Conservation (phyloP, 1,140 invertebrate genomes). For the Monochamus saltuarius region DNA sequence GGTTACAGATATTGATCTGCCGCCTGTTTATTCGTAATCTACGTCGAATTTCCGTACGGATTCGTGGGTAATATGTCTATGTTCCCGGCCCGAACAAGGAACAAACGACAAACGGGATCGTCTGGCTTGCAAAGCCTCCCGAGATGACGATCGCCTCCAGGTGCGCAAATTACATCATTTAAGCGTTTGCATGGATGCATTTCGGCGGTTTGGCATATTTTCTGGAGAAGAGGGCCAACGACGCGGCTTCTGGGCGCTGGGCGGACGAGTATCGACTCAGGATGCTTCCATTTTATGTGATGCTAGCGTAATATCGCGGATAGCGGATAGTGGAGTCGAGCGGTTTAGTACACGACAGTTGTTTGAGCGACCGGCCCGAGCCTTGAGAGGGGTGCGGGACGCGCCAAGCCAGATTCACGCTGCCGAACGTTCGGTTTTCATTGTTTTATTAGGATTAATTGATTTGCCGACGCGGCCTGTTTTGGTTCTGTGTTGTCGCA, state of each 20-base stretch:
- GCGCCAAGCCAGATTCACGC: conserved; percentile 42
- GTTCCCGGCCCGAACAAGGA: conserved; percentile 22
- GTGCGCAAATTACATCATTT: not conserved
- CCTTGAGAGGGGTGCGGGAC: conserved; percentile 17
- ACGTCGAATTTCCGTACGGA: conserved; percentile 43
- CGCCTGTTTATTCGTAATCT: conserved; percentile 46
- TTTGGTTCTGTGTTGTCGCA: too few relatives aligned
- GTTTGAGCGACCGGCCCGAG: conserved; percentile 44
- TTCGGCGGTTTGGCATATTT: not conserved
- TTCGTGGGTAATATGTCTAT: conserved; percentile 38
- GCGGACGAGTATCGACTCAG: conserved; percentile 42
- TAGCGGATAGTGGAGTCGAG: conserved; percentile 41
- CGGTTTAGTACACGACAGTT: conserved; percentile 49
- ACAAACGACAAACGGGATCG: not conserved
- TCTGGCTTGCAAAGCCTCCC: not conserved
- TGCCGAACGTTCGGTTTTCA: conserved; percentile 42
- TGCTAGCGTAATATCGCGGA: conserved; percentile 47
- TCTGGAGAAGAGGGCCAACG: conserved; percentile 7
- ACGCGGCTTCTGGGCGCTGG: conserved; percentile 15
- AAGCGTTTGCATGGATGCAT: conserved; percentile 9
- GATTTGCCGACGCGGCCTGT: conserved; percentile 20
- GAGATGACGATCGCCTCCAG: not conserved
- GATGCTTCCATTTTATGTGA: conserved; percentile 45
- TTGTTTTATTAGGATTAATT: conserved; percentile 44
- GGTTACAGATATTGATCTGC: conserved; percentile 45